phyloP scores from a whole-genome alignment of 2,113 vertebrate species.

The Bombycilla garrulus region DNA sequence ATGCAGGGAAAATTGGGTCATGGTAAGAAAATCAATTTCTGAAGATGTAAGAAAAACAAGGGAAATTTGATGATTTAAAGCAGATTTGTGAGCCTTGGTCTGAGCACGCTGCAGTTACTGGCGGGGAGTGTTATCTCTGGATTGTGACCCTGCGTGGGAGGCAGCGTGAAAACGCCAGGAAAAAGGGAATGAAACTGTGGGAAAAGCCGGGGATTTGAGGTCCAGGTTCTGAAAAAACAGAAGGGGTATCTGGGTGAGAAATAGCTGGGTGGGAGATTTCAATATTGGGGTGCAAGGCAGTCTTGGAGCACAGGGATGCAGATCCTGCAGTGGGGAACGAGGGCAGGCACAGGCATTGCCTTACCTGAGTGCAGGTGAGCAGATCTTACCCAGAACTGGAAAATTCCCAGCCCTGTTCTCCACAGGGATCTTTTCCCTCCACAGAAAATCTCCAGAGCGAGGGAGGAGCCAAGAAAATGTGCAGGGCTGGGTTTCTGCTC shows the following conservation, averaged over 20 bases:
- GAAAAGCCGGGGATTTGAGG: background rate
- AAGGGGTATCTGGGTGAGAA: background rate
- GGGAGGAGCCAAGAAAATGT: accelerated
- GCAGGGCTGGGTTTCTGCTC: background rate
- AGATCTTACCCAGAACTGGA: background rate
- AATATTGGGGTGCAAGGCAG: background rate
- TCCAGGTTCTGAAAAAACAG: background rate
- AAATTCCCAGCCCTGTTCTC: background rate
- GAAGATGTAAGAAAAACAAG: background rate
- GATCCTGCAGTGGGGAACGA: accelerated
- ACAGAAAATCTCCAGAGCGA: background rate
- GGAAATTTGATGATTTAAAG: background rate
- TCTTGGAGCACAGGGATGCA: background rate
- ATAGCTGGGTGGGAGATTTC: accelerated
- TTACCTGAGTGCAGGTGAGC: background rate
- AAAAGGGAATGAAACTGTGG: background rate
- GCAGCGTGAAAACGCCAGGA: background rate
- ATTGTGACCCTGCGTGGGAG: accelerated
- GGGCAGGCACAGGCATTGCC: accelerated
- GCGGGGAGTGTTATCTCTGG: background rate
- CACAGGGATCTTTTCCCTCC: background rate
- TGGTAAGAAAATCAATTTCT: accelerated
- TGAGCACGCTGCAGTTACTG: background rate
- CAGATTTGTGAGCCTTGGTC: background rate
- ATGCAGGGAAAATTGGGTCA: background rate